phyloP scores from a whole-genome alignment of 1,140 invertebrate species.

The Habropoda laboriosa region DNA sequence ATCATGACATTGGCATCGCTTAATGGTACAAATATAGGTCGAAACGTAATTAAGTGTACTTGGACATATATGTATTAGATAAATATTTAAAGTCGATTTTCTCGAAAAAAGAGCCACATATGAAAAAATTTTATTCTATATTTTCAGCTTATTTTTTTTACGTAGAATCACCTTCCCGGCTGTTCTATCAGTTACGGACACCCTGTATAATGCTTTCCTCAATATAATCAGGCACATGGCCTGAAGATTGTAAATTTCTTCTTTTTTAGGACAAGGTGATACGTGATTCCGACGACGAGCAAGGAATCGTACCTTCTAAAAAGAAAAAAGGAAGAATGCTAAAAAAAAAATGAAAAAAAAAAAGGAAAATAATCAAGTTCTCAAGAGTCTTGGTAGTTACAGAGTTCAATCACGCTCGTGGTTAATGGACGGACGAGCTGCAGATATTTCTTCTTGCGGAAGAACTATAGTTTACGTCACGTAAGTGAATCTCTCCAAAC shows the following conservation, averaged over 20 bases:
- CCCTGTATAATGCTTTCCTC: background rate
- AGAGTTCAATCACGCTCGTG: constrained; percentile 13
- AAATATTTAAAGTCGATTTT: no score
- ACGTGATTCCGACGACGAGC: background rate
- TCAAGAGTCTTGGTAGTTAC: constrained; percentile 7
- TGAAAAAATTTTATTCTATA: no score
- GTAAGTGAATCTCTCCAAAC: background rate
- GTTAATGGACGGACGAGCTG: background rate
- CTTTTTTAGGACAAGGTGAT: background rate
- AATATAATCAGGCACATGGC: no score
- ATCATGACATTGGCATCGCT: no score
- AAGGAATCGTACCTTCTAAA: background rate
- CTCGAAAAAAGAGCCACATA: no score
- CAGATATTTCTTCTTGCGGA: constrained; percentile 14
- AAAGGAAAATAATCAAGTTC: background rate
- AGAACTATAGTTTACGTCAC: constrained; percentile 18
- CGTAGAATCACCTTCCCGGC: no score
- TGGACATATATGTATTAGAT: no score
- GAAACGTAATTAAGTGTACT: no score
- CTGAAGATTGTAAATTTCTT: background rate
- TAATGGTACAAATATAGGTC: no score
- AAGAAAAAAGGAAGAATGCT: background rate
- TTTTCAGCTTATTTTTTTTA: no score
- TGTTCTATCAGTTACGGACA: no score
- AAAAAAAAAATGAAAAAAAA: background rate